Evolutionary conservation across 2,113 vertebrate species (phyloP), one percentile per base, ranked within the genome.

Genomic region (Calyptommatus sinebrachiatus): DNA sequence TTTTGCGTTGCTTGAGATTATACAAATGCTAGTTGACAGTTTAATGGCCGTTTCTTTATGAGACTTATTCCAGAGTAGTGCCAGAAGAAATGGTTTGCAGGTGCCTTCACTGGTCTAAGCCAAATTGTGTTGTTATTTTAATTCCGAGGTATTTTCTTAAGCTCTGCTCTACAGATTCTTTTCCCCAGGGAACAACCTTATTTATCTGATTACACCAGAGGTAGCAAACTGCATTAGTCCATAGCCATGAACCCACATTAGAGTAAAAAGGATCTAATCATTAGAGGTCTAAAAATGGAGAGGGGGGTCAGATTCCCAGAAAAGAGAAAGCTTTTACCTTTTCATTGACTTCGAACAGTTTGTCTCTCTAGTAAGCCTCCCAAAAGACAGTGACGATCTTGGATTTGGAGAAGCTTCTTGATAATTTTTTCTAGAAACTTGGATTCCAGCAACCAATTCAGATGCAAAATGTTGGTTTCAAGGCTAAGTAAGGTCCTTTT

Each of bases 191-290:
- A 83, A 76, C 82, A 61, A 86, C 81, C 31, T 75, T 71, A 83
- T 31, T 68, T 45, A 60, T 86, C 71, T 88, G 89, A 89, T 89
- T 91, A 91, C 31, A 89, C 84, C 67, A 73, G 48, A 76, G 82
- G 20, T 61, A 0, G 20, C 86, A 84, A 82, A 88, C 80, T 89
- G 86, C 81, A 81, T 62, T 76, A 88, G 82, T 88, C 2, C 5
- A 80, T 84, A 45, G n/a, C 60, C 7, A 70, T 76, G 83, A 87
- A 65, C 57, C 53, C 80, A 71, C 67, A 80, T 73, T 26, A 82
- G 83, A 83, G 81, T 83, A 31, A 69, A 29, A 53, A 57, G 45
- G 84, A 70, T 53, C 57, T 26, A 45, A 73, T 10, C 8, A 65
- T 45, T 3, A 65, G 21, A 53, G n/a, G 26, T 20, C 7, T 5